phyloP scores from a whole-genome alignment of 2,113 vertebrate genomes.

The Peromyscus polionotus region DNA sequence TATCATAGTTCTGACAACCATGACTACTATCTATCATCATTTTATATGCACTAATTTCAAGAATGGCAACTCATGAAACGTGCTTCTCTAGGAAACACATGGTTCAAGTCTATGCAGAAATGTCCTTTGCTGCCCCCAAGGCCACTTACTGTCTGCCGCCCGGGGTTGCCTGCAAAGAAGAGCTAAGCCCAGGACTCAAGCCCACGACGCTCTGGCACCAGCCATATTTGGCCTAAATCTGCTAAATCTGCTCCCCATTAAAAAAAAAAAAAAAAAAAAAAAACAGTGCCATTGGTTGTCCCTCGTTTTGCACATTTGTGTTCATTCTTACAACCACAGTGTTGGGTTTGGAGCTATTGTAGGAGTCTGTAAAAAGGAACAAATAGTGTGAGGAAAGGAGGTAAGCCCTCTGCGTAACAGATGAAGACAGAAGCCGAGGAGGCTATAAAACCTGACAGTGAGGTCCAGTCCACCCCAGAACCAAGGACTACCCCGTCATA shows the following conservation, averaged over 20 bases:
- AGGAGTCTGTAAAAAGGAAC: conserved; percentile 50
- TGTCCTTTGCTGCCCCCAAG: conserved; percentile 52
- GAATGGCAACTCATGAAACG: not conserved
- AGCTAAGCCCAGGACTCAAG: conserved; percentile 64
- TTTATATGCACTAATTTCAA: not conserved
- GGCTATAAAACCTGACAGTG: not conserved
- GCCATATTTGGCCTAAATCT: conserved; percentile 76
- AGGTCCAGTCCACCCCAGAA: not conserved
- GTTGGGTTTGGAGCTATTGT: conserved; percentile 61
- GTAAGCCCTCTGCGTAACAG: not conserved
- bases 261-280: conserved; percentile 31
- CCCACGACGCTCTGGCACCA: conserved; percentile 68
- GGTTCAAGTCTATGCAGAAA: conserved; percentile 16
- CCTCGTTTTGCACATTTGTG: conserved; percentile 79
- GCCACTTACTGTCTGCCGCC: conserved; percentile 68
- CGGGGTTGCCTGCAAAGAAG: conserved; percentile 75
- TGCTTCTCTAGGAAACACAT: not conserved
- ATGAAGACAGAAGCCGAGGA: not conserved
- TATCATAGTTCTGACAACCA: not conserved
- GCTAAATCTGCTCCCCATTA: conserved; percentile 82
- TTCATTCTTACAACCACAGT: conserved; percentile 80
- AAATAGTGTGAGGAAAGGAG: not conserved
- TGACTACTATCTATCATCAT: rapidly evolving
- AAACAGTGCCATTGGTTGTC: conserved; percentile 59
- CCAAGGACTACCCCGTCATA: too few species aligned